Base-by-base conservation (phyloP, 2,888 invertebrate species). In the Yponomeuta evonymella region DNA sequence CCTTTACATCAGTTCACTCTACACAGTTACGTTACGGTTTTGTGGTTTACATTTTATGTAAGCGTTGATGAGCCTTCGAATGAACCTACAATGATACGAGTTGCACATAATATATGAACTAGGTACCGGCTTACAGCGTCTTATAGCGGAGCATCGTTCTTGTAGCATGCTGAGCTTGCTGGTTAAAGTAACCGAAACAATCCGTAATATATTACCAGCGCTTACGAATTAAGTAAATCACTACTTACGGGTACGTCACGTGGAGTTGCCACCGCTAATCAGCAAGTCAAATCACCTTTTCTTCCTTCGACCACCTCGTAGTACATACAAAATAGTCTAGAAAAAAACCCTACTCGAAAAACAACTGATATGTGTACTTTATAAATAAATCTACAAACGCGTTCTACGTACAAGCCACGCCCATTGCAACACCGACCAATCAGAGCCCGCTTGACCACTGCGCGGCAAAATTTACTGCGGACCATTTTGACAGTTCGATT, bases 401-500 rank as follows among this genome's bases (percentile, higher is more conserved):
- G 85, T 82, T 81, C 82, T 84, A 78, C 82, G 80, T 83, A 81
- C 81, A 76, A 74, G 81, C 86, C 89, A 87, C 91, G 90, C 90
- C 90, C 80, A 78, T 82, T 73, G 58, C 68, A 70, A 71, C 69
- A 74, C 73, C 76, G 78, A 73, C 90, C 91, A 91, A 90, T 90
- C 73, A 78, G 77, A 72, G 75, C 76, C 72, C 70, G 74, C 75
- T 75, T 77, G 77, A 78, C 79, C 76, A 72, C 75, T 72, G 79
- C 79, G 83, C 85, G 83, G 84, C 81, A 83, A 87, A 88, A 89
- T 88, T 67, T 90, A 88, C 87, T 80, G 87, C 87, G 80, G 81
- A 85, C 88, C 89, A 87, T 91, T 90, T 89, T 91, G 90, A 91
- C 90, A 90, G 88, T 85, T 88, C 84, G 82, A 85, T 84, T 88